A percentile compares a stretch with the other conserved stretches of the same genome.
Evolutionary conservation across 2,113 vertebrate species (phyloP).

Genomic region (Aegotheles bennettii): DNA sequence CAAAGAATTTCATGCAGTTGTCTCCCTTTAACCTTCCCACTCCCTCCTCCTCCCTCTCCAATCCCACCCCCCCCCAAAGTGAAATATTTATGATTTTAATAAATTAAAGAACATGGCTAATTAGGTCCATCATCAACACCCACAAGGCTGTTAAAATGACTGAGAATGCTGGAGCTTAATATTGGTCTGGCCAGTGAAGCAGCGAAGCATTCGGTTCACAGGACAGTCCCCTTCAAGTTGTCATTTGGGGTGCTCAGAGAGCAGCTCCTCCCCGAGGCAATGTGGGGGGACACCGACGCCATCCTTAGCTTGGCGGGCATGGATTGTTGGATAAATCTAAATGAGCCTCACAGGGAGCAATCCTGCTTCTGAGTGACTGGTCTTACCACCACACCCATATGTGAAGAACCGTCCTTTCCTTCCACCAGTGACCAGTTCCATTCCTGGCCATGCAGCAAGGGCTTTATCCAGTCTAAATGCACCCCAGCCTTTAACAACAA

Average conservation of each 20-base stretch:
- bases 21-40: conserved; percentile 58
- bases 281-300: neutral
- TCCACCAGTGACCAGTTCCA: neutral
- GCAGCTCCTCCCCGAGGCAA: neutral
- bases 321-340: neutral
- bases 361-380: neutral
- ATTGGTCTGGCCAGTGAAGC: neutral
- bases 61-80: neutral
- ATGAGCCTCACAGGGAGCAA: neutral
- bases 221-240: rapidly evolving
- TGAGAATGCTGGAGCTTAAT: neutral
- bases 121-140: conserved; percentile 60
- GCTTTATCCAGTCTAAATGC: neutral
- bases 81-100: conserved; percentile 77
- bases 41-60: neutral
- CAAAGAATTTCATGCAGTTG: conserved; percentile 50
- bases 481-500: neutral
- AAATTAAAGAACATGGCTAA: conserved; percentile 63
- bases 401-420: neutral
- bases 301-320: neutral
- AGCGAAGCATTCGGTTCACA: neutral
- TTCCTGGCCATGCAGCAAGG: neutral
- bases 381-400: neutral
- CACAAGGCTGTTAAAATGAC: conserved; percentile 2
- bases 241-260: neutral